A percentile compares a stretch with the other conserved stretches of the same genome.
phyloP scores from a whole-genome alignment of 2,113 vertebrate species.

The Pongo pygmaeus region DNA sequence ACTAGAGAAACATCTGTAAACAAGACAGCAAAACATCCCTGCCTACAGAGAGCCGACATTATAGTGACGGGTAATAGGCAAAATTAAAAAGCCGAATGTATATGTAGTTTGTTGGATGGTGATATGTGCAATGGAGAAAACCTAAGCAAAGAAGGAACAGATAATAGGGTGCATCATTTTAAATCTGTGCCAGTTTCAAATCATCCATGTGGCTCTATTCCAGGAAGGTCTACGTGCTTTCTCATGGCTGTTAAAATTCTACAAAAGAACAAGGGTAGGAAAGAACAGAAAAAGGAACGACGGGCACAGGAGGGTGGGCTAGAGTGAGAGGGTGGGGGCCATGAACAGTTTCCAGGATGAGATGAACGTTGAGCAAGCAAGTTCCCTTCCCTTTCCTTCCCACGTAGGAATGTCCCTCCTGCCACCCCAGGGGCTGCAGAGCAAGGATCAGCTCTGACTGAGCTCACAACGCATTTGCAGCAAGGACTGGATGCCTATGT shows the following conservation, averaged over 20 bases:
- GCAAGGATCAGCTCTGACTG: neutral
- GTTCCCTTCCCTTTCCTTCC: neutral
- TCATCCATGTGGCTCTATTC: neutral
- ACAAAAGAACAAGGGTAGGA: neutral
- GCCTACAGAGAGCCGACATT: neutral
- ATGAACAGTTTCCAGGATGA: neutral
- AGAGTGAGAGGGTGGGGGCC: neutral
- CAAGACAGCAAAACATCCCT: neutral
- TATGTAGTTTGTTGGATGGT: neutral
- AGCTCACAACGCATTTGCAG: neutral
- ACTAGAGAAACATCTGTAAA: neutral
- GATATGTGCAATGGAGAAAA: neutral
- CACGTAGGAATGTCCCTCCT: neutral
- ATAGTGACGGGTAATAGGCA: neutral
- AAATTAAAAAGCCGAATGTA: neutral
- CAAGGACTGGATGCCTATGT: neutral
- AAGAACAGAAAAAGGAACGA: neutral
- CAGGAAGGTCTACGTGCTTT: rapidly evolving
- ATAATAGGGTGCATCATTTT: neutral
- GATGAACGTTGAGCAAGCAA: neutral
- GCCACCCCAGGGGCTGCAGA: neutral
- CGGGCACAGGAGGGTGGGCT: neutral
- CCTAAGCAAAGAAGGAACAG: neutral
- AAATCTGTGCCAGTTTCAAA: neutral
- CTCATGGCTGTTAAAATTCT: neutral